phyloP scores from a whole-genome alignment of 2,888 invertebrate species.

The Fissipunctia ypsillon region DNA sequence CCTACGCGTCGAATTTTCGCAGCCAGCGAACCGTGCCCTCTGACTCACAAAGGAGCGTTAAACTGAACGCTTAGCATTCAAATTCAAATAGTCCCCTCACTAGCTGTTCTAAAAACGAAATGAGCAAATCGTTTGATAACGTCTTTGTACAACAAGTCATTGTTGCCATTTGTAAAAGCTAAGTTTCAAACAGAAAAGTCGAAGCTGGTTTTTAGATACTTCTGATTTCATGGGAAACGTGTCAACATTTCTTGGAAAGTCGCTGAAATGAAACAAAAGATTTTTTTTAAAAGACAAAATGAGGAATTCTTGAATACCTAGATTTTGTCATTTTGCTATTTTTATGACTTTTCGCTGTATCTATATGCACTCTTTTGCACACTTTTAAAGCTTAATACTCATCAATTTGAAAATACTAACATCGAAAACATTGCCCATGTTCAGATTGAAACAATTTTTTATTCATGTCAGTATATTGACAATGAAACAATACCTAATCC shows the following conservation, averaged over 20 bases:
- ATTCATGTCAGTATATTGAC: conserved; percentile 36
- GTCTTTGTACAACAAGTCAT: neutral
- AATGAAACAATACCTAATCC: conserved; percentile 47
- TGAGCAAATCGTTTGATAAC: conserved; percentile 59
- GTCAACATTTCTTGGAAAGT: neutral
- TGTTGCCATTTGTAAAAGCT: neutral
- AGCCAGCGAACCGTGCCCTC: conserved; percentile 84
- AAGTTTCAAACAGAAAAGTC: neutral
- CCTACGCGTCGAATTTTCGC: conserved; percentile 84
- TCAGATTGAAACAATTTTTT: conserved; percentile 14
- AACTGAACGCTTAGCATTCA: conserved; percentile 80
- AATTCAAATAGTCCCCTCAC: conserved; percentile 77
- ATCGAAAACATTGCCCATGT: conserved; percentile 16
- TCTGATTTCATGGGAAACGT: neutral
- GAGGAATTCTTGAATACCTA: neutral
- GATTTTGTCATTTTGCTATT: neutral
- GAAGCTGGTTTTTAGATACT: neutral
- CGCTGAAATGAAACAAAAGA: neutral
- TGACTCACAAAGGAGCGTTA: conserved; percentile 85
- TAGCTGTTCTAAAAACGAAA: conserved; percentile 70
- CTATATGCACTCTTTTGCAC: neutral
- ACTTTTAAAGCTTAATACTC: neutral
- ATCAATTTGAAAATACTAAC: conserved; percentile 7
- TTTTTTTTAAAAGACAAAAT: neutral
- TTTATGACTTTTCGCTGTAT: neutral